Percentiles rank a stretch among this genome's conserved stretches.
These are phyloP conservation scores for Riparia riparia DNA, from an alignment of 2,113 vertebrate genomes.

Conservation along the genomic window DNA sequence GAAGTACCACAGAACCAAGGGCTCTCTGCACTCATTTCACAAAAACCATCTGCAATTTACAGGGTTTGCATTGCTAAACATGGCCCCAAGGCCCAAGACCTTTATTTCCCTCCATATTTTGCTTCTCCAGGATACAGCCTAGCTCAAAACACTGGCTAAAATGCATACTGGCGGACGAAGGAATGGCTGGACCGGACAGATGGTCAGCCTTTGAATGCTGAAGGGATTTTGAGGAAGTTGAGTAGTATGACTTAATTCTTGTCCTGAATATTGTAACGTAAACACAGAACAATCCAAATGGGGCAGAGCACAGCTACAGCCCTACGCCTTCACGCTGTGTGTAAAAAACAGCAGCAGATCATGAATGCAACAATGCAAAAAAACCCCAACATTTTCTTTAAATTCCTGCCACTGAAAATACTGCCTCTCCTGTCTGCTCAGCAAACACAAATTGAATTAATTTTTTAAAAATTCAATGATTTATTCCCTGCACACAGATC, in stretches of 20 bases:
- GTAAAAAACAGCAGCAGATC: background rate
- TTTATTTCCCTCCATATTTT: background rate
- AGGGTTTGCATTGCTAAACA: background rate
- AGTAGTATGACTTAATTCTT: background rate
- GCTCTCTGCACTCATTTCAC: background rate
- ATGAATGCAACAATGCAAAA: accelerated
- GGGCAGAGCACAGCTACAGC: background rate
- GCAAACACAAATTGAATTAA: background rate
- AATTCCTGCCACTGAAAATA: background rate
- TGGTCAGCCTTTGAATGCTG: conserved; percentile 16
- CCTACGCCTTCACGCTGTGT: accelerated
- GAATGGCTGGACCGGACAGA: background rate
- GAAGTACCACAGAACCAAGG: background rate
- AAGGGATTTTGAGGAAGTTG: background rate
- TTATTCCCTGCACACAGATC: background rate
- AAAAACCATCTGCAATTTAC: background rate
- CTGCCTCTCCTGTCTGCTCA: background rate
- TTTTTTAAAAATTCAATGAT: accelerated
- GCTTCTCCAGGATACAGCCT: background rate
- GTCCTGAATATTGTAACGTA: conserved; percentile 15
- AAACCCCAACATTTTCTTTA: background rate
- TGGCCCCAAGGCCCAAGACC: background rate
- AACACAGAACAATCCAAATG: background rate
- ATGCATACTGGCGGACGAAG: background rate
- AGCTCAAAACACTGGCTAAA: background rate